Conservation (phyloP, 2,797 vertebrate species). For the Manis pentadactyla region DNA sequence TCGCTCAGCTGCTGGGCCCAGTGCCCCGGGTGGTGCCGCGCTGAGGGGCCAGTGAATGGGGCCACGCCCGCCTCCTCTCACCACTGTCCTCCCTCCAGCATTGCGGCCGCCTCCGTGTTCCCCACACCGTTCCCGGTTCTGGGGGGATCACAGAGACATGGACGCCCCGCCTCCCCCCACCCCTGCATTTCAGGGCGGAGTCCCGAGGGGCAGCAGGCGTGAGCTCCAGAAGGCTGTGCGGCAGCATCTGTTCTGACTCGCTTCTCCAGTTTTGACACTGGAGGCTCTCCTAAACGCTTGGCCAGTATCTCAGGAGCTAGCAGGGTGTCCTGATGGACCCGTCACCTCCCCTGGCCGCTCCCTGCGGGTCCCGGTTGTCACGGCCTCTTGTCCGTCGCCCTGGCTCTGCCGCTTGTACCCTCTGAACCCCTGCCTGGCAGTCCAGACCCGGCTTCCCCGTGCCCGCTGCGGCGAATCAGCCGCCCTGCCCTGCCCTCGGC, state of each 20-base stretch:
- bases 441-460: too few species aligned
- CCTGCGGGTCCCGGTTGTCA: not conserved
- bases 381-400: not conserved
- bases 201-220: not conserved
- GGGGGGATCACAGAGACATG: not conserved
- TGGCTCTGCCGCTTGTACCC: not conserved
- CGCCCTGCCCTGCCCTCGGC: not conserved
- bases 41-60: fast-evolving
- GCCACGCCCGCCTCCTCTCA: not conserved
- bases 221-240: fast-evolving
- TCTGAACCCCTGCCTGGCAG: not conserved
- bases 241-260: not conserved
- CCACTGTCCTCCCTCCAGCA: not conserved
- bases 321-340: fast-evolving
- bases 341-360: too few species aligned
- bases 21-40: not conserved
- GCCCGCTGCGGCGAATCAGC: not conserved
- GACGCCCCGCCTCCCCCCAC: fast-evolving
- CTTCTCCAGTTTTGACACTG: not conserved
- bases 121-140: fast-evolving
- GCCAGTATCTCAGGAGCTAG: not conserved
- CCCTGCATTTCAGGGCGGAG: not conserved
- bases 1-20: fast-evolving
- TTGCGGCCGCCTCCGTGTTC: fast-evolving
- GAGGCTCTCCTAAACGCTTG: not conserved